phyloP scores from a whole-genome alignment of 2,113 vertebrate species.

The Bolborhynchus lineola region DNA sequence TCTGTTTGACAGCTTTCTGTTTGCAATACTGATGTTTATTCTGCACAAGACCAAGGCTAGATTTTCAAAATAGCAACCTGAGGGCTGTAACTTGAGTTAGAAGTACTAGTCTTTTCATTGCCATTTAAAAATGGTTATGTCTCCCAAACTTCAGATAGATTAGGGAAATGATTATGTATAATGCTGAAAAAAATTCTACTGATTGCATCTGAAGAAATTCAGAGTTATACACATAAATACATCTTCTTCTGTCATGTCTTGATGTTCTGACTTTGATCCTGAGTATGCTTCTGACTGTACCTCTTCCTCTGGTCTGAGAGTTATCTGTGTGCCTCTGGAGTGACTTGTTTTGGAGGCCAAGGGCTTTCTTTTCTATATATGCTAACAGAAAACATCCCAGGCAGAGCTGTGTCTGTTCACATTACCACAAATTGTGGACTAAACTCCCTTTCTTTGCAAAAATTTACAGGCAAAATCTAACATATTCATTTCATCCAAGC shows the following conservation, averaged over 20 bases:
- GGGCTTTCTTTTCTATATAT: too few relatives aligned
- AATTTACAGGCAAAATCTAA: background rate
- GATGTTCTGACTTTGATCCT: background rate
- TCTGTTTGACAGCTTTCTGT: background rate
- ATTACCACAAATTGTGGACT: background rate
- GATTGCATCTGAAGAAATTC: background rate
- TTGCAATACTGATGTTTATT: background rate
- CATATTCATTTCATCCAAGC: background rate
- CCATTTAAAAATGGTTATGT: background rate
- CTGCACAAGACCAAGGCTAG: background rate
- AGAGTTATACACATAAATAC: background rate
- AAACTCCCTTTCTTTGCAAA: background rate
- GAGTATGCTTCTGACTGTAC: background rate
- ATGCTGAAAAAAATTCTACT: background rate
- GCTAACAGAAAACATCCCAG: background rate
- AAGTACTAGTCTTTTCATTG: background rate
- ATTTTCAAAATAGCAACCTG: background rate
- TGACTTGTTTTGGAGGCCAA: background rate
- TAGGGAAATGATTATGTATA: background rate
- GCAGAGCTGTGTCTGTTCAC: background rate
- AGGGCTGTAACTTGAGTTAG: background rate
- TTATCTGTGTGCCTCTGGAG: rapidly evolving
- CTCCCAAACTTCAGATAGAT: background rate
- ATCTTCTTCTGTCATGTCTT: background rate
- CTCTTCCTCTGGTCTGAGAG: rapidly evolving